These are phyloP conservation scores for Cecropterus lyciades DNA, from an alignment of 1,140 invertebrate species.

Conservation along the genomic window DNA sequence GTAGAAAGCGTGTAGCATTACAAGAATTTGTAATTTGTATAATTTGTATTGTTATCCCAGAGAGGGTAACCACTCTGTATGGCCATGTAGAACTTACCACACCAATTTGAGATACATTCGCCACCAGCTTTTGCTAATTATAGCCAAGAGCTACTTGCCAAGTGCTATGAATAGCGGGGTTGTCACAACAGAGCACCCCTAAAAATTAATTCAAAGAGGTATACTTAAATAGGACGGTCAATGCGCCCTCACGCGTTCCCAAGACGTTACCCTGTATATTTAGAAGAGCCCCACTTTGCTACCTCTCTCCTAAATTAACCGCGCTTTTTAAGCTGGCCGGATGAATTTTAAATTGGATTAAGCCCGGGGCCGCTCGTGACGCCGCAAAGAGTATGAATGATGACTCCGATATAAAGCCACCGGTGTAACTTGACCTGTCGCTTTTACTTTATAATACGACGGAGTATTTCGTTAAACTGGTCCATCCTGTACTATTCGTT, in stretches of 20 bases:
- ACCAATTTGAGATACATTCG: too few species aligned
- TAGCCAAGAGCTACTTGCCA: slow-evolving; percentile 46
- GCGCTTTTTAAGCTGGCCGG: slow-evolving; percentile 65
- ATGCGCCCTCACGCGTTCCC: slow-evolving; percentile 69
- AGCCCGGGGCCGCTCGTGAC: slow-evolving; percentile 71
- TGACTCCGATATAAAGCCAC: slow-evolving; percentile 60
- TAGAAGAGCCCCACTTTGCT: slow-evolving; percentile 46
- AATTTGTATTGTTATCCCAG: too few species aligned
- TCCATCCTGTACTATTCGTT: slow-evolving; percentile 46
- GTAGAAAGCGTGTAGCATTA: too few species aligned
- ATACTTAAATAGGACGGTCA: slow-evolving; percentile 69
- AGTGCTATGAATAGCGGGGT: slow-evolving; percentile 47
- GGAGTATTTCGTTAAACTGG: slow-evolving; percentile 41
- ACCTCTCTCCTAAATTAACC: slow-evolving; percentile 53
- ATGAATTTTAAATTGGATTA: slow-evolving; percentile 78
- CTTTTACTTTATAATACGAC: slow-evolving; percentile 41
- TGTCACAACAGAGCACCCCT: slow-evolving; percentile 44
- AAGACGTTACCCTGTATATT: slow-evolving; percentile 57
- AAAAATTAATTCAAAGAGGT: slow-evolving; percentile 68
- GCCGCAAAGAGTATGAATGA: slow-evolving; percentile 77
- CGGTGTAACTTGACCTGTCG: slow-evolving; percentile 43
- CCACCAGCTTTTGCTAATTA: slow-evolving; percentile 46
- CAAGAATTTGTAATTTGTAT: too few species aligned
- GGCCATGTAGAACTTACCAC: too few species aligned
- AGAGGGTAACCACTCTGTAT: too few species aligned